Conservation (phyloP, 2,888 invertebrate genomes). For the Cordilura impudica region DNA sequence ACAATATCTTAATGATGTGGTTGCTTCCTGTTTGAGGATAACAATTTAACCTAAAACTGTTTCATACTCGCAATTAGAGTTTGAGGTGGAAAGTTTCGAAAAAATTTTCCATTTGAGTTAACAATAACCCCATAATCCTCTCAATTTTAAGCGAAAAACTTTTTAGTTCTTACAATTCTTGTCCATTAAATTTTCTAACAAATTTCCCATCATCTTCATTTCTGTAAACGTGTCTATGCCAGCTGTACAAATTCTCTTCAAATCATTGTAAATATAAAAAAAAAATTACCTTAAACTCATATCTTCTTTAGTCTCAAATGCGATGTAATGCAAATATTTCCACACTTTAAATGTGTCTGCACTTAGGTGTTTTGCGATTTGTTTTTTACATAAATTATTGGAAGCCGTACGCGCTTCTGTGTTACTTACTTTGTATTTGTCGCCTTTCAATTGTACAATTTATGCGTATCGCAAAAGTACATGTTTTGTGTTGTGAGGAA, state of each 20-base stretch:
- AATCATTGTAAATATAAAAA: neutral
- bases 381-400: constrained; percentile 54
- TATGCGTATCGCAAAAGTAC: constrained; percentile 38
- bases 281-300: constrained; percentile 9
- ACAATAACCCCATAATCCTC: too few species aligned
- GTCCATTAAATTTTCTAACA: constrained; percentile 40
- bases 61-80: too few species aligned
- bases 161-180: constrained; percentile 49
- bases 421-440: constrained; percentile 18
- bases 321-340: too few species aligned
- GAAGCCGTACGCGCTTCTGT: constrained; percentile 17
- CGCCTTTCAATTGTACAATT: constrained; percentile 44
- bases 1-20: too few species aligned
- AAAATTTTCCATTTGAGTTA: too few species aligned
- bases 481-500: constrained; percentile 26
- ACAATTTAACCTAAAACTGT: too few species aligned
- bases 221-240: neutral
- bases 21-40: too few species aligned
- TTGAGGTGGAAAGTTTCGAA: too few species aligned
- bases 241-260: neutral
- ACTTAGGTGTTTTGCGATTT: constrained; percentile 58
- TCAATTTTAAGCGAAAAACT: neutral
- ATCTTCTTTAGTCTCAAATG: constrained; percentile 16
- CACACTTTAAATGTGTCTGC: constrained; percentile 46
- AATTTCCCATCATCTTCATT: neutral